Percentiles rank a stretch among this genome's conserved stretches.
Conservation (phyloP, 2,888 invertebrate genomes). For the Ophion ventricosus region DNA sequence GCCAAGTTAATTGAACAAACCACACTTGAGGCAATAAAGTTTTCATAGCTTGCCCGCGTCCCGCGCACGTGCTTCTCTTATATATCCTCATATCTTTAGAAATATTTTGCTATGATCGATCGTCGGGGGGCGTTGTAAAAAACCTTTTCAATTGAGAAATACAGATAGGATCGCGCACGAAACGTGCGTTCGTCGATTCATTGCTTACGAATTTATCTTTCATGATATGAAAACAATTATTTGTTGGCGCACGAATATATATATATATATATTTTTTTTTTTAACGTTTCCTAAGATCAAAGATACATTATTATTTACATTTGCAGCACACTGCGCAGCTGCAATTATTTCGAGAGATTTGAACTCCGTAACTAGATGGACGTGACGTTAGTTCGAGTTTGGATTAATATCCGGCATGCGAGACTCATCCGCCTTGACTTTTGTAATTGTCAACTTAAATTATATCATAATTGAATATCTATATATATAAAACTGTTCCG, state of each 20-base stretch:
- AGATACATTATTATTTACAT: not conserved
- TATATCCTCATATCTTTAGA: not conserved
- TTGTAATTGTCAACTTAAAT: not conserved
- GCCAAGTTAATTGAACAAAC: constrained; percentile 48
- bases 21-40: not conserved
- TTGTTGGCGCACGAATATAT: not conserved
- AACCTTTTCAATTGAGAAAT: constrained; percentile 26
- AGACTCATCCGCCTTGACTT: too few relatives aligned
- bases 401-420: too few relatives aligned
- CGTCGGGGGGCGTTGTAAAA: constrained; percentile 18
- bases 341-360: not conserved
- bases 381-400: too few relatives aligned
- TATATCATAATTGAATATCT: too few relatives aligned
- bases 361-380: not conserved
- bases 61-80: not conserved
- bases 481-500: too few relatives aligned
- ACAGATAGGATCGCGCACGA: constrained; percentile 24
- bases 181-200: constrained; percentile 1
- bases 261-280: too few relatives aligned
- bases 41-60: not conserved
- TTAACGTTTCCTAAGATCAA: not conserved
- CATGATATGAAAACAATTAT: not conserved
- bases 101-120: constrained; percentile 30
- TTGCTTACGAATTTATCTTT: not conserved
- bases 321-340: not conserved